phyloP scores from a whole-genome alignment of 2,797 vertebrate genomes.

The Telmatherina bonti region DNA sequence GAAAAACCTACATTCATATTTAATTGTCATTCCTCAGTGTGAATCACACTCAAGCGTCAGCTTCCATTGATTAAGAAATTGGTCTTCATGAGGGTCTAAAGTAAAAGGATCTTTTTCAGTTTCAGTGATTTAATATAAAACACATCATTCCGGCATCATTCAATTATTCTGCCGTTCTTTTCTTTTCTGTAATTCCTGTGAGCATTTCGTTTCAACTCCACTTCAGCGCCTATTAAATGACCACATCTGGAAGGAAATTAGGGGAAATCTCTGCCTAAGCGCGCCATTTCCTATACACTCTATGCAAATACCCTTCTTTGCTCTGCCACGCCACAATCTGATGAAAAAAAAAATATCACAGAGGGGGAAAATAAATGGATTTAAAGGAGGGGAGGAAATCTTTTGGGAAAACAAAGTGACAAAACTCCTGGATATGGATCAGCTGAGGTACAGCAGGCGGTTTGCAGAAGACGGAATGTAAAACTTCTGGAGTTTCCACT shows the following conservation, averaged over 20 bases:
- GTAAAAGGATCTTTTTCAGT: background rate
- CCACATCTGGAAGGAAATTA: slow-evolving; percentile 39
- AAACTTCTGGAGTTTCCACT: slow-evolving; percentile 3
- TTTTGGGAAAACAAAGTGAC: slow-evolving; percentile 38
- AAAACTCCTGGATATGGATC: slow-evolving; percentile 6
- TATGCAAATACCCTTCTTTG: slow-evolving; percentile 47
- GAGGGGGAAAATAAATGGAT: slow-evolving; percentile 48
- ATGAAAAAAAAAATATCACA: slow-evolving; percentile 27
- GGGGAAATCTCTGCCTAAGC: slow-evolving; percentile 28
- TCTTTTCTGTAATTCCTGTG: too few relatives aligned
- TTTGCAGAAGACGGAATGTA: slow-evolving; percentile 16
- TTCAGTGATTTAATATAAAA: background rate
- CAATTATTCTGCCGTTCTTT: too few relatives aligned
- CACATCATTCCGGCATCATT: background rate
- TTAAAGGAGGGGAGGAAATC: background rate
- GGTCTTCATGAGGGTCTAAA: too few relatives aligned
- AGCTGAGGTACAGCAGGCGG: background rate
- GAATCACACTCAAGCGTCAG: background rate
- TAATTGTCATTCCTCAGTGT: too few relatives aligned
- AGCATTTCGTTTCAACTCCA: too few relatives aligned
- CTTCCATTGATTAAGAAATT: background rate
- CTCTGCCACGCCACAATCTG: slow-evolving; percentile 24
- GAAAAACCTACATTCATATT: too few relatives aligned
- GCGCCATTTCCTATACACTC: slow-evolving; percentile 15
- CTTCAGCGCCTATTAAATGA: slow-evolving; percentile 26